These are phyloP conservation scores for Otolemur crassicaudatus DNA, from an alignment of 2,797 vertebrate species.

Conservation along the genomic window DNA sequence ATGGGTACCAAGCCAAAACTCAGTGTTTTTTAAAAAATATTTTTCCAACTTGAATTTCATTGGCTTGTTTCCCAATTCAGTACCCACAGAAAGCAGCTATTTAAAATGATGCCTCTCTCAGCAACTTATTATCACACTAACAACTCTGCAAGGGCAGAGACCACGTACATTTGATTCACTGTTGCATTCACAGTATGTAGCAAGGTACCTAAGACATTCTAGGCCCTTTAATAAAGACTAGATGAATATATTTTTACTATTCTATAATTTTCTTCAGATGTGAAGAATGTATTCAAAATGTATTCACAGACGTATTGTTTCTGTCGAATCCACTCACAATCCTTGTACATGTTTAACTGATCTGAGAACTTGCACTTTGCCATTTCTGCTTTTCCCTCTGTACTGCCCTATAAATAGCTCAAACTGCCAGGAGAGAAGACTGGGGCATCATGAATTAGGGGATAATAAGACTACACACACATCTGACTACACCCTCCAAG, in stretches of 20 bases:
- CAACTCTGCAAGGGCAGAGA: background rate
- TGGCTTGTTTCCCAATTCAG: slow-evolving; percentile 23
- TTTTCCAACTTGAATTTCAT: background rate
- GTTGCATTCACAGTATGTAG: background rate
- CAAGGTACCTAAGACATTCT: background rate
- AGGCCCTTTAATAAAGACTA: background rate
- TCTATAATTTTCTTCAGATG: background rate
- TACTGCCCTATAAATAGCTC: background rate
- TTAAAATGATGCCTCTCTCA: background rate
- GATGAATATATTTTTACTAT: background rate
- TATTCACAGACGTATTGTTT: background rate
- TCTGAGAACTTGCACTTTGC: background rate
- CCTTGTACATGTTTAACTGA: background rate
- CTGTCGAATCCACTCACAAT: background rate
- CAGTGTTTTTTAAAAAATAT: background rate
- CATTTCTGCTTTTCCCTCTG: background rate
- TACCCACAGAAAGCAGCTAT: background rate
- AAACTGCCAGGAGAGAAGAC: background rate
- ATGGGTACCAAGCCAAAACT: too few relatives aligned
- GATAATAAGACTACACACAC: background rate
- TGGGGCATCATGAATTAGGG: background rate
- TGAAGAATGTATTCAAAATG: background rate
- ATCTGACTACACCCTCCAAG: background rate
- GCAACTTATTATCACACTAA: background rate
- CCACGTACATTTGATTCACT: background rate